Base-by-base conservation (phyloP, 2,888 invertebrate genomes). In the Syritta pipiens region DNA sequence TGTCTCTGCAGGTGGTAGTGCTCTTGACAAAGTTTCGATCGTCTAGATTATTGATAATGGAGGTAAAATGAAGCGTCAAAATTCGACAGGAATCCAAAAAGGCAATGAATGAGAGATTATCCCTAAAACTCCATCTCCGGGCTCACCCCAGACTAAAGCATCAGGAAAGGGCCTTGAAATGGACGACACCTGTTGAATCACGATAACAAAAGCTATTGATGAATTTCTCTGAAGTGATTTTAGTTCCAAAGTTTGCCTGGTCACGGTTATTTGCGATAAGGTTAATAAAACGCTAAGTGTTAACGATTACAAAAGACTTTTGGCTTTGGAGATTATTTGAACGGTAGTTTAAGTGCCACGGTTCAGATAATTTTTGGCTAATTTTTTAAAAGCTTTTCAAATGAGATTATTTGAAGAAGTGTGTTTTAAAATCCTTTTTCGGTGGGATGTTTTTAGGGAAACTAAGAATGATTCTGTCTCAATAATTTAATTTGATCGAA, bases 111-210 rank as follows among this genome's bases (percentile, higher is more conserved):
- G 35, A 28, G 35, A 53, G 62, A 65, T 71, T 63, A 63, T 44
- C 57, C 49, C 44, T 51, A 26, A 30, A 42, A 42, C n/a, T 42
- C 37, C 12, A 10, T 40, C 26, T 12, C 22, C 20, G 12, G 3
- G 55, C 7, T 4, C 24, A 19, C 4, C 17, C n/a, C 9, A 17
- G 35, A n/a, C 14, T 24, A n/a, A n/a, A n/a, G 55, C 4, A 1
- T 17, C 3, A 1, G 17, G 30, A 7, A 30, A 30, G 30, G 37
- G n/a, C n/a, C n/a, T 17, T 26, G 12, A 40, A 35, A 3, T 7
- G 32, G 42, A 9, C 28, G 24, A 24, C 26, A 77, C 77, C 65
- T 77, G 77, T 77, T 77, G 77, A 55, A 42, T 59, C 32, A 24
- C 10, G n/a, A 37, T 35, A 20, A 9, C 9, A 12, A 22, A 22